Evolutionary conservation across 2,888 invertebrate genomes (phyloP).

Genomic region (Merodon equestris): DNA sequence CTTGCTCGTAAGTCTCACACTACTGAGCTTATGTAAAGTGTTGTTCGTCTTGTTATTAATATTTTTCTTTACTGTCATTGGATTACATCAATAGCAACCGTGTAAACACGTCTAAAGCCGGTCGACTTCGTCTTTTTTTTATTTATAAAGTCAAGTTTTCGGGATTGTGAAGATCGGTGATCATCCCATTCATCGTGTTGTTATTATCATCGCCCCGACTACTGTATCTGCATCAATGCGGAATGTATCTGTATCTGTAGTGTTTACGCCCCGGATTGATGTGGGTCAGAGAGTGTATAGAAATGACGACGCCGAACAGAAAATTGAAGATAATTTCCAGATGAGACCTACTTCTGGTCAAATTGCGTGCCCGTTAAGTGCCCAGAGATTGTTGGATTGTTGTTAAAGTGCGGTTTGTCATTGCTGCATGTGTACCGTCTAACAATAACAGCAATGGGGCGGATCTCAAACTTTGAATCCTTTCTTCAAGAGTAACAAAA

Average conservation of each 20-base stretch:
- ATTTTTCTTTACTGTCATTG: too few species aligned
- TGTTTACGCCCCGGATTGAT: constrained; percentile 39
- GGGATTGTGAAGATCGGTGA: too few species aligned
- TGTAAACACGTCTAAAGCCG: too few species aligned
- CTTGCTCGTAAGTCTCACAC: not conserved
- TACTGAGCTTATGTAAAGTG: constrained; percentile 24
- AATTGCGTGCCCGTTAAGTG: constrained; percentile 36
- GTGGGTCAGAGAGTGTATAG: constrained; percentile 35
- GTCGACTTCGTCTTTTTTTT: too few species aligned
- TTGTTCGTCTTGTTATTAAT: too few species aligned
- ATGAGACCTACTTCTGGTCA: constrained; percentile 39
- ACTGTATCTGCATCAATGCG: not conserved
- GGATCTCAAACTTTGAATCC: constrained; percentile 1
- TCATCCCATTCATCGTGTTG: too few species aligned
- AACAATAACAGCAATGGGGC: not conserved
- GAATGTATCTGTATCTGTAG: not conserved
- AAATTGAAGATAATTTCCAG: constrained; percentile 51
- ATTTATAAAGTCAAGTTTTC: too few species aligned
- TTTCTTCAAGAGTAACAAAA: not conserved
- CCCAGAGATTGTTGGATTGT: not conserved
- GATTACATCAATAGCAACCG: too few species aligned
- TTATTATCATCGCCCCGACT: too few species aligned
- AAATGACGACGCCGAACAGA: constrained; percentile 22
- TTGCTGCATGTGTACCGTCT: constrained; percentile 7
- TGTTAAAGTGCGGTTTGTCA: constrained; percentile 25